These are phyloP conservation scores for Corynorhinus townsendii DNA, from an alignment of 2,113 vertebrate species.

Conservation along the genomic window DNA sequence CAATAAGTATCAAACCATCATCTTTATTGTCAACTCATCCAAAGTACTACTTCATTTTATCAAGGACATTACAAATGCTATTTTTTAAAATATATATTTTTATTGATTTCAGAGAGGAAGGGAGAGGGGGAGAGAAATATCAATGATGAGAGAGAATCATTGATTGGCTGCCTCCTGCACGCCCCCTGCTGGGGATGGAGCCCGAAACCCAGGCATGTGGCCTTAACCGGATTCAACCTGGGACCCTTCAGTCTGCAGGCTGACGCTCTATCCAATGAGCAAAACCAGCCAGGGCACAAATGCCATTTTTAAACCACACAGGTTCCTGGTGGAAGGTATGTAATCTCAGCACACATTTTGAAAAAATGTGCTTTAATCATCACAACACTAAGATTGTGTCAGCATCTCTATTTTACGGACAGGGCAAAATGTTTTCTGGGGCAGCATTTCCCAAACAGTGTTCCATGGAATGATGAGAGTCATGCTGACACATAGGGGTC, in stretches of 20 bases:
- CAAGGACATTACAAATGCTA: background rate
- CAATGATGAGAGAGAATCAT: no score
- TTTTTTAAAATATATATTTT: background rate
- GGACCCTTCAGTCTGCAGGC: no score
- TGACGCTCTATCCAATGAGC: no score
- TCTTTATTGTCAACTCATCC: background rate
- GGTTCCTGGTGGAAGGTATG: background rate
- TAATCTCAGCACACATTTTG: background rate
- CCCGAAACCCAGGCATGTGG: no score
- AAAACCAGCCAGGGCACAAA: no score
- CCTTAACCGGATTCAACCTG: no score
- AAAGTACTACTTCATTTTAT: background rate
- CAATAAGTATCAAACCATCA: no score
- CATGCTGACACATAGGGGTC: background rate
- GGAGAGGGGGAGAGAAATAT: no score
- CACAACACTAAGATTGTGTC: background rate
- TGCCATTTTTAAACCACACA: background rate
- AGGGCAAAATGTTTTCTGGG: background rate
- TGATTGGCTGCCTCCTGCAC: no score
- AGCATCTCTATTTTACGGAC: background rate
- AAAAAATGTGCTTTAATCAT: background rate
- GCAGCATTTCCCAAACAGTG: background rate
- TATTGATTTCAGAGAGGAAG: no score
- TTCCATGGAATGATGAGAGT: background rate
- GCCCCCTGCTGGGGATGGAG: no score